Conservation (phyloP, 2,797 vertebrate genomes). For the Sebastiscus albofasciatus region DNA sequence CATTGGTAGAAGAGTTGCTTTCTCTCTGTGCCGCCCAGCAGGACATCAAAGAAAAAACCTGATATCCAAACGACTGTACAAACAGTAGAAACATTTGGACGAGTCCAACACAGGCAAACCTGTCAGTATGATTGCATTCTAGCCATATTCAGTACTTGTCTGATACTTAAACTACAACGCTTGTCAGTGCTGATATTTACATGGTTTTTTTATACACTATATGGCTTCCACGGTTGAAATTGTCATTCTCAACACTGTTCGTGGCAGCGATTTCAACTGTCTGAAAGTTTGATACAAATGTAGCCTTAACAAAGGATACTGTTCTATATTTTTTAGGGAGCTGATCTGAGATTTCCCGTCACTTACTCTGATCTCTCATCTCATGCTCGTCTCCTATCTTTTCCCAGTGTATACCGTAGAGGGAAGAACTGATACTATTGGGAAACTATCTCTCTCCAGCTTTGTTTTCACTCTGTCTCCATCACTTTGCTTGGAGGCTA, state of each 20-base stretch:
- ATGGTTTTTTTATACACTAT: constrained; percentile 31
- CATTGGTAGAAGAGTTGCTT: constrained; percentile 59
- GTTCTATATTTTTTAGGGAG: constrained; percentile 43
- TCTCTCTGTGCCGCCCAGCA: constrained; percentile 64
- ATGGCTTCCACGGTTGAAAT: constrained; percentile 9
- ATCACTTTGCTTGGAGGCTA: constrained; percentile 23
- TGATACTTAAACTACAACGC: constrained; percentile 37
- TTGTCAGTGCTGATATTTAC: constrained; percentile 58
- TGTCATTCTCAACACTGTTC: constrained; percentile 22
- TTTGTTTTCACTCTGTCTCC: constrained; percentile 10
- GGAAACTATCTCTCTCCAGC: constrained; percentile 1
- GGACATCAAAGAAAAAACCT: constrained; percentile 61
- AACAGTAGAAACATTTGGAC: constrained; percentile 50
- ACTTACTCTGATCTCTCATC: constrained; percentile 43
- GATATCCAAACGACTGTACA: constrained; percentile 65
- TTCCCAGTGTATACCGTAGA: constrained; percentile 36
- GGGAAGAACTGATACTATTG: constrained; percentile 24
- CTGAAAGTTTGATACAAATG: constrained; percentile 35
- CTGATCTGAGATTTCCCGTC: constrained; percentile 42
- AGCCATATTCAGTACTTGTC: constrained; percentile 26
- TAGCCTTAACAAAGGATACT: constrained; percentile 9
- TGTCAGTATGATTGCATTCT: constrained; percentile 45
- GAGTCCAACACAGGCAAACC: constrained; percentile 43
- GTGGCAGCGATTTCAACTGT: constrained; percentile 21
- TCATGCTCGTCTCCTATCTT: constrained; percentile 15